Conservation (phyloP, 2,113 vertebrate species). For the Benitochromis conjunctus region DNA sequence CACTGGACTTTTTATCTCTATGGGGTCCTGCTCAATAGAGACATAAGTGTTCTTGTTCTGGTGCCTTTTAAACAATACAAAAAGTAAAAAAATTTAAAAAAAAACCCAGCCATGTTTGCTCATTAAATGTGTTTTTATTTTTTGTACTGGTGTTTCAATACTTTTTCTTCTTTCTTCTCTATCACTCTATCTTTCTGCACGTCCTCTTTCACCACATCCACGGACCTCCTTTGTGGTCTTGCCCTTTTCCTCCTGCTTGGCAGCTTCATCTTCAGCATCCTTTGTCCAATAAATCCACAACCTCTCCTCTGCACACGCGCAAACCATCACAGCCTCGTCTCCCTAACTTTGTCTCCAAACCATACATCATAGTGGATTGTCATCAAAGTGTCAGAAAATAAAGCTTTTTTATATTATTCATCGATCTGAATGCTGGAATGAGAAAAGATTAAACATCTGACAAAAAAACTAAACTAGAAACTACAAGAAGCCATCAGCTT, state of each 20-base stretch:
- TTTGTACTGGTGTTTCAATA: neutral
- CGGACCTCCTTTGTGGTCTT: neutral
- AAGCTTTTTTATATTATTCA: neutral
- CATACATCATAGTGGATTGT: neutral
- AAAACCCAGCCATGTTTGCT: neutral
- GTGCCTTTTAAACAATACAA: neutral
- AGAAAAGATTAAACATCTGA: neutral
- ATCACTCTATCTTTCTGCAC: neutral
- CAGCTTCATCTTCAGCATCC: neutral
- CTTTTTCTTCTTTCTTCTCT: neutral
- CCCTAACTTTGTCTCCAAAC: neutral
- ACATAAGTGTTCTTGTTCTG: neutral
- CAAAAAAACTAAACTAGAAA: rapidly evolving
- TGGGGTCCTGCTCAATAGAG: neutral
- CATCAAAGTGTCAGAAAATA: neutral
- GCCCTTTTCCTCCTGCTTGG: neutral
- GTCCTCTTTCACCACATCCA: neutral
- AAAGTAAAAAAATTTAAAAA: too few relatives aligned
- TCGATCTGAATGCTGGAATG: neutral
- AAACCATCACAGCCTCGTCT: neutral
- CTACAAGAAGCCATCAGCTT: too few relatives aligned
- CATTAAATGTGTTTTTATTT: neutral
- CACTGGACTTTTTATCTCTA: neutral
- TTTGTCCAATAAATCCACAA: neutral
- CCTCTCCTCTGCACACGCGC: neutral